Base-by-base conservation (phyloP, 2,113 vertebrate genomes). In the Mustela lutreola region DNA sequence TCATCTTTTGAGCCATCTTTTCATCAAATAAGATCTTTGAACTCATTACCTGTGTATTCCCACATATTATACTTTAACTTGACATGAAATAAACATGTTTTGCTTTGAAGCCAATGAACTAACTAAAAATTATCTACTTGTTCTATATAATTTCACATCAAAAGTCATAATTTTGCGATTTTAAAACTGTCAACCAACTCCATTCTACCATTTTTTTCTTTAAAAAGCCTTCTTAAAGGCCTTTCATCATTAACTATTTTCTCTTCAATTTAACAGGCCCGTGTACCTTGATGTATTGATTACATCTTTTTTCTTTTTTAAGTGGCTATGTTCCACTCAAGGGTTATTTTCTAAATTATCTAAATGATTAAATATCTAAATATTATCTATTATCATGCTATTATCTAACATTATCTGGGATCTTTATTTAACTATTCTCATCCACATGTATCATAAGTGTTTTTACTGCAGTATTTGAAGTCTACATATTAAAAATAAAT, bases 11-110 rank as follows among this genome's bases (percentile, higher is more conserved):
- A 92, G 56, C 39, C 31, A 62, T 62, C 48, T 95, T 95, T 82
- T 88, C 65, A 97, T 85, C 45, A 70, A 33, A 56, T 53, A 86
- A 78, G 90, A 91, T 89, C 84, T 91, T 79, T 94, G 81, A 89
- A 53, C 39, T 93, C 15, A 5, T 48, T 65, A 78, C 67, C 80
- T 88, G 10, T 83, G 31, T n/a, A 39, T 19, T 31, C 15, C 11
- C 15, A 50, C 42, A 56, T 14, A 70, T 10, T 58, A 42, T 31
- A 82, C 4, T 76, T 39, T 80, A 63, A 67, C 28, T 71, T 1
- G 45, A 19, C 16, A 53, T 83, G 42, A 63, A 94, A 91, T 58
- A 79, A 96, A 80, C 4, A 31, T 36, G 39, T 12, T 93, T 86
- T 80, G 50, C 33, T 89, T 79, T 79, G 60, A 95, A 33, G n/a